Evolutionary conservation across 2,888 invertebrate genomes (phyloP).

Genomic region (Tanaodytes sp.): DNA sequence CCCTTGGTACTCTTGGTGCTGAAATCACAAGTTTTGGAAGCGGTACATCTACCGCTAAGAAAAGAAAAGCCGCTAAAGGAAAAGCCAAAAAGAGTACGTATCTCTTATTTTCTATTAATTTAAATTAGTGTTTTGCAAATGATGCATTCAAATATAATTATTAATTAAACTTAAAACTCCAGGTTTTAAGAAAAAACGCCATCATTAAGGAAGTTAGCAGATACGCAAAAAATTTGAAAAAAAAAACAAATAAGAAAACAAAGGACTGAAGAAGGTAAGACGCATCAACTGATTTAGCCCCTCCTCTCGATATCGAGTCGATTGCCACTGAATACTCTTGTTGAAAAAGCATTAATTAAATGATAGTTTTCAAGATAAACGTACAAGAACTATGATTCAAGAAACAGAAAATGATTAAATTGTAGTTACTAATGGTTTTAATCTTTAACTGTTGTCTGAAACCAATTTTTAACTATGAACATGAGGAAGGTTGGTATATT

Average conservation of each 20-base stretch:
- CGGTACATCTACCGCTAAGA: conserved; percentile 72
- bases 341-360: conserved; percentile 69
- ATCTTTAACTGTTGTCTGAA: conserved; percentile 70
- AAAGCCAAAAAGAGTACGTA: conserved; percentile 75
- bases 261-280: conserved; percentile 62
- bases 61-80: conserved; percentile 73
- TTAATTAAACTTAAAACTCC: conserved; percentile 11
- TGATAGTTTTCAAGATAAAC: conserved; percentile 67
- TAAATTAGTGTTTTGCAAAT: too few relatives aligned
- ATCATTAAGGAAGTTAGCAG: conserved; percentile 57
- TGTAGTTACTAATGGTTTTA: conserved; percentile 71
- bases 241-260: conserved; percentile 48
- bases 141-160: background rate
- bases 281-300: conserved; percentile 63
- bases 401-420: conserved; percentile 64
- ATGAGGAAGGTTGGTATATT: conserved; percentile 44
- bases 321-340: conserved; percentile 68
- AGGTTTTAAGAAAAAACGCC: conserved; percentile 72
- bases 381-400: conserved; percentile 61
- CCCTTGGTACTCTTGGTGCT: conserved; percentile 84
- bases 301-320: conserved; percentile 63
- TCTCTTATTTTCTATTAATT: background rate
- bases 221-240: too few relatives aligned
- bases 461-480: conserved; percentile 66
- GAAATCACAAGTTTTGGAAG: conserved; percentile 83